Evolutionary conservation across 2,888 invertebrate species (phyloP).

Genomic region (Dynastes hyllus): DNA sequence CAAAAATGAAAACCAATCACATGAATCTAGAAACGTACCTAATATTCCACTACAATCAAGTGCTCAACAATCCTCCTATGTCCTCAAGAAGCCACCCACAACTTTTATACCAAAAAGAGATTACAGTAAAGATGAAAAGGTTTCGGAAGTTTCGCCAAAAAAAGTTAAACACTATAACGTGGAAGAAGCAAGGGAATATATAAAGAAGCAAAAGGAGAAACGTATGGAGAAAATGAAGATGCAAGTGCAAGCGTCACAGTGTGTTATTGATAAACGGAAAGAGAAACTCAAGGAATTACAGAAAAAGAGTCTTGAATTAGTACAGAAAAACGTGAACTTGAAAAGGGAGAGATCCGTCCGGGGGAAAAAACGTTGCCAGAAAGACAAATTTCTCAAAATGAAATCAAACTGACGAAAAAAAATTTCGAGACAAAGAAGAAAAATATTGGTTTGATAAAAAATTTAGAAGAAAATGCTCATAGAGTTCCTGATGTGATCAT

Average conservation of each 20-base stretch:
- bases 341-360: conserved; percentile 63
- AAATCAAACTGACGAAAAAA: conserved; percentile 7
- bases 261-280: conserved; percentile 47
- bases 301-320: conserved; percentile 70
- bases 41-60: conserved; percentile 3
- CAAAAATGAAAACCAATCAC: conserved; percentile 32
- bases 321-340: conserved; percentile 69
- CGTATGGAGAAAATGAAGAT: conserved; percentile 68
- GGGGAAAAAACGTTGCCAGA: neutral
- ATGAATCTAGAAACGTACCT: conserved; percentile 8
- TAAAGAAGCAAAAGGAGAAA: conserved; percentile 74
- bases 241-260: conserved; percentile 62
- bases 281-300: conserved; percentile 70
- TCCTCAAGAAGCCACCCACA: conserved; percentile 20
- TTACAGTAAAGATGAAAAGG: conserved; percentile 24
- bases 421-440: neutral
- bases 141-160: conserved; percentile 53
- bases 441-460: neutral
- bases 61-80: neutral
- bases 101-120: conserved; percentile 19
- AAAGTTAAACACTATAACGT: conserved; percentile 70
- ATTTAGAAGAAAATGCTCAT: conserved; percentile 6
- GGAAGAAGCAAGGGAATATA: conserved; percentile 73
- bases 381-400: neutral
- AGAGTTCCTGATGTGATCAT: conserved; percentile 46